Percentiles rank a stretch among this genome's conserved stretches.
These are phyloP conservation scores for Tetropium fuscum DNA, from an alignment of 2,888 invertebrate species.

Conservation along the genomic window DNA sequence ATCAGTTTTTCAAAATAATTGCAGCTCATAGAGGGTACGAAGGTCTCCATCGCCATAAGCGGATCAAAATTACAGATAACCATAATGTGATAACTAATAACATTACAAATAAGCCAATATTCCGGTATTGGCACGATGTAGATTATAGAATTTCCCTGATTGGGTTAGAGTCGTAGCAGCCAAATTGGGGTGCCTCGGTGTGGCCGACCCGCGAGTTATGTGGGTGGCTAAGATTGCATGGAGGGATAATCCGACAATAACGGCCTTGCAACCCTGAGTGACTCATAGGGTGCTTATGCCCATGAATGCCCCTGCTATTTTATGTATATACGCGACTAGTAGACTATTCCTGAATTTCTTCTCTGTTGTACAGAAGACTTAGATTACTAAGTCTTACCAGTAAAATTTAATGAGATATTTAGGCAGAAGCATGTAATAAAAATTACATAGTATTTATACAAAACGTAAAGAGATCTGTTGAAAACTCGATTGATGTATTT, in stretches of 20 bases:
- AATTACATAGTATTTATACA: no score
- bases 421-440: no score
- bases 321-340: constrained; percentile 26
- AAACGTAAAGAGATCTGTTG: no score
- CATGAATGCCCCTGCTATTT: constrained; percentile 37
- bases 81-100: constrained; percentile 29
- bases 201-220: constrained; percentile 20
- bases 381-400: no score
- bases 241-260: constrained; percentile 47
- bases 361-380: no score
- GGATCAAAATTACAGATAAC: constrained; percentile 15
- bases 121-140: constrained; percentile 29
- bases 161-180: constrained; percentile 32
- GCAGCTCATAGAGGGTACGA: no score
- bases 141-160: constrained; percentile 42
- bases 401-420: no score
- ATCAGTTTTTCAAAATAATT: no score
- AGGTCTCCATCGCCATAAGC: constrained; percentile 1
- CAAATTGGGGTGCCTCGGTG: constrained; percentile 27
- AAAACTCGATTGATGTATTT: no score
- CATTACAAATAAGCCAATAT: constrained; percentile 34
- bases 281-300: constrained; percentile 41
- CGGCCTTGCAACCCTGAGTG: constrained; percentile 42
- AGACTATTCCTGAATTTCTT: constrained; percentile 1
- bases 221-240: constrained; percentile 35